Evolutionary conservation across 2,797 vertebrate species (phyloP), one percentile per base, ranked within the genome.

Genomic region (Chaetodon trifasciatus): DNA sequence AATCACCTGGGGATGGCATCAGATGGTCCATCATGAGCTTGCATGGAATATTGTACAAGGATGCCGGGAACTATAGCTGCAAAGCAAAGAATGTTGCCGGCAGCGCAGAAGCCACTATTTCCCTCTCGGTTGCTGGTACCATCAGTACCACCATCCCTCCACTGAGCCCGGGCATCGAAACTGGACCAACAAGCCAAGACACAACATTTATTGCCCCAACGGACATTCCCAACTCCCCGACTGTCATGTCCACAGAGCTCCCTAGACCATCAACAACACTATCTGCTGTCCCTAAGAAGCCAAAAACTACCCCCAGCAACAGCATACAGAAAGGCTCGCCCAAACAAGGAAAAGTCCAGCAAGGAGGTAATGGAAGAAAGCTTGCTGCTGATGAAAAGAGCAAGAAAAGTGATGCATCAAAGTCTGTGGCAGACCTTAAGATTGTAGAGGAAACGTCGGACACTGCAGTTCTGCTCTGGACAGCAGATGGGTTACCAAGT

Each of bases 11-110:
- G 58, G 96, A 98, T 11, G 98, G 98, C 40, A 92, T 97, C 76
- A 95, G 95, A 62, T 99, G 98, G 98, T 99, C 98, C 88, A 97
- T 99, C 82, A 95, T 99, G 87, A 99, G 98, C 86, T 81, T 99
- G 90, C 95, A 96, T 13, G 96, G 95, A 66, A 96, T 99, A 87
- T 89, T 95, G 3, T 92, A 94, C 90, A 97, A 95, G 86, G 98
- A 99, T 0, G 96, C 97, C 2, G 98, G 98, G 12, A 93, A 97
- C 91, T 99, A 98, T 91, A 96, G 93, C 39, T 99, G 98, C 88
- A 98, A 96, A 85, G 98, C 97, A 42, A 99, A 97, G 90, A 99
- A 99, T 74, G 89, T 97, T 69, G 98, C 97, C 0, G 98, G 98
- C 16, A 92, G 86, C 8, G 95, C 96, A 12, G 96, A 96, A 90